Base-by-base conservation (phyloP, 2,113 vertebrate genomes). In the Sardina pilchardus region DNA sequence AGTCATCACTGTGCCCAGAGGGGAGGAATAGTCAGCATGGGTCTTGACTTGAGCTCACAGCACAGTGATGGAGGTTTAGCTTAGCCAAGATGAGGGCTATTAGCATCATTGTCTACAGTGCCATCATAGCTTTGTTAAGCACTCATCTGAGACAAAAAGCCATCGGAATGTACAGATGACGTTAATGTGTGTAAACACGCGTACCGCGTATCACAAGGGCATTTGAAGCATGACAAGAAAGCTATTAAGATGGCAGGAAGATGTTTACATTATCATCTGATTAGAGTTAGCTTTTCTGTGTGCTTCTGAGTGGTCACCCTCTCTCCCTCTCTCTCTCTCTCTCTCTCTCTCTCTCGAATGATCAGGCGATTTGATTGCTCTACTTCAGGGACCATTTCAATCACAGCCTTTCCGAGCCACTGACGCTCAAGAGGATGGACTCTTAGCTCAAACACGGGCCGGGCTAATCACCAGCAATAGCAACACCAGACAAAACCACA, bases 361-460 rank as follows among this genome's bases (percentile, higher is more conserved):
- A 78, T 78, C 71, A 78, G 26, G 7, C 10, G 3, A 78, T 78
- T 78, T 78, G 71, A 78, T 78, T 78, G 71, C 71, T 17, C 10
- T 16, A 36, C 34, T 78, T 78, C 71, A 78, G 34, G 71, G 71
- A 36, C 71, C 71, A 78, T 78, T 78, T 78, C 71, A 78, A 78
- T 78, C 71, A 78, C 71, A 34, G 71, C 30, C 71, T 78, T 78
- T 78, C 71, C 71, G 17, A 78, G 71, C 71, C 71, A 78, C 71
- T 78, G 71, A 34, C 14, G 34, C 71, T 78, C 71, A 36, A 78
- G 71, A 78, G 71, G 30, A 36, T 78, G 30, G 71, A 78, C 71
- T 78, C 34, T 78, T 17, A 36, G 14, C 30, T 34, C 16, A 78
- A 78, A 78, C 71, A 78, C n/a, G 12, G 10, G 16, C 71, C 71